Conservation (phyloP, 2,113 vertebrate species). For the Podarcis muralis region DNA sequence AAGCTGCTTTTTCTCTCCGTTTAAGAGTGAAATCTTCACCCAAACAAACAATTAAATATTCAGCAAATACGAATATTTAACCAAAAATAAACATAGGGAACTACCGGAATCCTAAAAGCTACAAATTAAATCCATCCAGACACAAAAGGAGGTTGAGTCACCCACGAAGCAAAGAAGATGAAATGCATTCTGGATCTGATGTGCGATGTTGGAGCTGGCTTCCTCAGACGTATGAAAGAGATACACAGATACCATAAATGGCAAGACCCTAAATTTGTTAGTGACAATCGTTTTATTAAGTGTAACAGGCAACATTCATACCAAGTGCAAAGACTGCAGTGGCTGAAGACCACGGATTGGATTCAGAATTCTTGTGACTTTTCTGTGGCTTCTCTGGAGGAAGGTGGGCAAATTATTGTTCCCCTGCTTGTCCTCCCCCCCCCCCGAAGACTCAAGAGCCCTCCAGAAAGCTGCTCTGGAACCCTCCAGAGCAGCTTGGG, state of each 20-base stretch:
- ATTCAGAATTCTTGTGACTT: not conserved
- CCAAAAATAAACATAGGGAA: conserved; percentile 61
- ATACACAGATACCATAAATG: conserved; percentile 39
- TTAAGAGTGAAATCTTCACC: conserved; percentile 68
- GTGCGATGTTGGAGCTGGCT: conserved; percentile 55
- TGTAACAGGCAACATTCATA: not conserved
- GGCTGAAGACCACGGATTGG: not conserved
- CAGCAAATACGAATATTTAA: conserved; percentile 73
- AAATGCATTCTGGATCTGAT: conserved; percentile 59
- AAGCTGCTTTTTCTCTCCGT: conserved; percentile 55
- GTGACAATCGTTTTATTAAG: conserved; percentile 5
- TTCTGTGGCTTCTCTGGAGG: not conserved
- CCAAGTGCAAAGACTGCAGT: not conserved
- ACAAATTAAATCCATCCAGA: conserved; percentile 73
- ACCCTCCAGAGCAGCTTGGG: not conserved
- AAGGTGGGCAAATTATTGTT: not conserved
- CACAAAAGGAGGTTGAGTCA: conserved; percentile 76
- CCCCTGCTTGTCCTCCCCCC: not conserved
- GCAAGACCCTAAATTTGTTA: not conserved
- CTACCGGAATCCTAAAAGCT: conserved; percentile 62
- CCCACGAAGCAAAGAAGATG: conserved; percentile 67
- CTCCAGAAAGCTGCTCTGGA: not conserved
- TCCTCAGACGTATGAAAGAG: conserved; percentile 46
- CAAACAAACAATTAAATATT: conserved; percentile 75
- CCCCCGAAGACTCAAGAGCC: too few relatives aligned